Evolutionary conservation across 2,888 invertebrate species (phyloP), one percentile per base, ranked within the genome.

Genomic region (Drosophila conformis): DNA sequence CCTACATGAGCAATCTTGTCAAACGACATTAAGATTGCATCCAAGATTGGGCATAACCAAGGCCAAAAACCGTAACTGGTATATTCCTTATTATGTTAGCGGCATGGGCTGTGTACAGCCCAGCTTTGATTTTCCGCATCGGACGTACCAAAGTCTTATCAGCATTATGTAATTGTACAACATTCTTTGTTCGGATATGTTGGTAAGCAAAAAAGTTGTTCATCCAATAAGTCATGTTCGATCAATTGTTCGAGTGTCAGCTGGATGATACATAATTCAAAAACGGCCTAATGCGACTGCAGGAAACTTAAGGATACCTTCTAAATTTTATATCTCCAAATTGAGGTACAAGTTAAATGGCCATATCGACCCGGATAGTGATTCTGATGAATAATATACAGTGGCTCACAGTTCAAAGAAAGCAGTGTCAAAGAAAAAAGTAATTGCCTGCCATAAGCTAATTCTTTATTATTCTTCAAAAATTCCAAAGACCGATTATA

Each of bases 21-120:
- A 58, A 62, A 58, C 62, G 54, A 52, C 70, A 80, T 80, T 80
- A 62, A 76, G 76, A 80, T 80, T 69, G 64, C 61, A 58, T 75
- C 58, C 27, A 36, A 61, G 74, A 66, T 56, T 52, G 36, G 15
- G 21, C 56, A 5, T 5, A 25, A 21, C 15, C 21, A 36, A 27
- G 27, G 38, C 38, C 18, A 54, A 54, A 6, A 7, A 18, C 18
- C 18, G 18, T 54, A 38, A 54, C 33, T 52, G 25, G 15, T 10
- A 29, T 25, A 10, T 18, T 25, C 15, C 46, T 2, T 46, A 46
- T 46, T 46, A 25, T 25, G 4, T 46, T 15, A 46, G 46, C 46
- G 7, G 21, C 13, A 13, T 7, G 21, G 13, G 4, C 46, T 7
- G 46, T 21, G 21, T 13, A 42, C 42, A 13, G 13, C 1, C 6